Base-by-base conservation (phyloP, 2,797 vertebrate species). In the Synanceia verrucosa region DNA sequence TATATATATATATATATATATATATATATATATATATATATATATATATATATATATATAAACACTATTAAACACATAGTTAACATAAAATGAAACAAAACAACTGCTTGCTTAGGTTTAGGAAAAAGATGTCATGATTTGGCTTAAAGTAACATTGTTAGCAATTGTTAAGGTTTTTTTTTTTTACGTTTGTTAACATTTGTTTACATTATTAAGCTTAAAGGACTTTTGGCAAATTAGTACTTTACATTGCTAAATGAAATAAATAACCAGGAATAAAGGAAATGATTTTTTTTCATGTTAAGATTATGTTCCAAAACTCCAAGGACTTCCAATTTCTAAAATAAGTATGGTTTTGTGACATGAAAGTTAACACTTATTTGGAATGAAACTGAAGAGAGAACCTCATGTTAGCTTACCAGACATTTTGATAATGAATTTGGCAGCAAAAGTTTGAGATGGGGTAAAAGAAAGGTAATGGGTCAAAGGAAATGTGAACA, bases 401-500 rank as follows among this genome's bases (percentile, higher is more conserved):
- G 12, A 21, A 23, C 1, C 34, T 23, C 1, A 24, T 31, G 28
- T 62, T 56, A 56, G 24, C 11, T 12, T 2, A 21, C 6, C 8
- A 33, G 0, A 26, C 26, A 8, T 16, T 34, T 37, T 21, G 26
- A 41, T 23, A 23, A 12, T 60, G 28, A 2, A 4, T 56, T 46
- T 31, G 11, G 9, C 26, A 18, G 58, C 2, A n/a, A 71, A 19
- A 33, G 7, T 23, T 28, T n/a, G 16, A 41, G 60, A 11, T 5
- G 10, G 9, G 13, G 4, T 13, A 9, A 10, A 12, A 19, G 11
- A 29, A 46, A n/a, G 43, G 33, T 1, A 7, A 6, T 19, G 4
- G 1, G 33, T 13, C 28, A 29, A 72, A 64, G 31, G 50, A 74
- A 77, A 70, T 34, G 4, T 60, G 55, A 73, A 50, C 23, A 44